These are phyloP conservation scores for Delphinus delphis DNA, from an alignment of 2,113 vertebrate genomes.

Conservation along the genomic window DNA sequence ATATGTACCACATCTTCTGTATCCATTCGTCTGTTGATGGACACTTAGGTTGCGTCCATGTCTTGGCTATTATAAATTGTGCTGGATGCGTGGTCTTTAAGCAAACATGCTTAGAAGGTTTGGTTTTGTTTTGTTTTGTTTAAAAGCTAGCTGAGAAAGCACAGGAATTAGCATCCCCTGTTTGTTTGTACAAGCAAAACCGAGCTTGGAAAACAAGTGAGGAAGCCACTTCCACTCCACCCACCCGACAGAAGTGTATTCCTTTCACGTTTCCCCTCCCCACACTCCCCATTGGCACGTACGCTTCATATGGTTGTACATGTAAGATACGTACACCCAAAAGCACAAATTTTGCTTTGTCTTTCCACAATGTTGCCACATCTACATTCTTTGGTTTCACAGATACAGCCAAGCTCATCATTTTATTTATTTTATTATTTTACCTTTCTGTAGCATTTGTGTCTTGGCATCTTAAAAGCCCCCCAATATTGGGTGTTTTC, in stretches of 20 bases:
- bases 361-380: accelerated
- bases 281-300: accelerated
- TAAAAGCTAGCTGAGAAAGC: background rate
- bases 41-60: background rate
- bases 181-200: too few relatives aligned
- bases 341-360: background rate
- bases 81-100: background rate
- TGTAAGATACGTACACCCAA: accelerated
- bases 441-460: accelerated
- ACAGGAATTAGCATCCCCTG: background rate
- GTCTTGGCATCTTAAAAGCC: accelerated
- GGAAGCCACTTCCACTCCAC: accelerated
- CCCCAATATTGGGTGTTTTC: accelerated
- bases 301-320: accelerated
- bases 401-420: accelerated
- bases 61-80: background rate
- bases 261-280: accelerated
- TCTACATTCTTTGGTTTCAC: background rate
- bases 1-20: too few relatives aligned
- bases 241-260: accelerated
- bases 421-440: background rate
- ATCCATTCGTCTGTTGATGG: background rate
- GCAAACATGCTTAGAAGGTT: background rate
- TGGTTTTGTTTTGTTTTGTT: background rate
- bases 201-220: accelerated